These are phyloP conservation scores for Limenitis camilla DNA, from an alignment of 2,888 invertebrate species.

Conservation along the genomic window DNA sequence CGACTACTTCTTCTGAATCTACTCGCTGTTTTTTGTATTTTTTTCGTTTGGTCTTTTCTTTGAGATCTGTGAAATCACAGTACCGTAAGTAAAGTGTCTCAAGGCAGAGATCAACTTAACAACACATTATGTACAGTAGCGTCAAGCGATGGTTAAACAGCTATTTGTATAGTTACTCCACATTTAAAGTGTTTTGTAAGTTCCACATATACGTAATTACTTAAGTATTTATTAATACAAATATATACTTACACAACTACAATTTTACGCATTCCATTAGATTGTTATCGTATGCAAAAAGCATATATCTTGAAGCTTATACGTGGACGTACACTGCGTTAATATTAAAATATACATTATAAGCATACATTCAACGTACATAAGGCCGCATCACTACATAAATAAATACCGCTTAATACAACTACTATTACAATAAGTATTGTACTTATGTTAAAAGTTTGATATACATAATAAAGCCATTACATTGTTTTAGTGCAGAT, in stretches of 20 bases:
- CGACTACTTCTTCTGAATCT: constrained; percentile 31
- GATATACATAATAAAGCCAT: too few relatives aligned
- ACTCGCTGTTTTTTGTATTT: constrained; percentile 47
- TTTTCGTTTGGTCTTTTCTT: constrained; percentile 54
- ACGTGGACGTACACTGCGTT: constrained; percentile 19
- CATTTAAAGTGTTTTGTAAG: constrained; percentile 21
- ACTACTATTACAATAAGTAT: too few relatives aligned
- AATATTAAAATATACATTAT: constrained; percentile 15
- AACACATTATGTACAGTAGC: constrained; percentile 15
- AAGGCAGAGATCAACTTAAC: constrained; percentile 7
- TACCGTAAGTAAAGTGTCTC: constrained; percentile 35
- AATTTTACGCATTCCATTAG: constrained; percentile 5
- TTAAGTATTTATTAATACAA: constrained; percentile 11
- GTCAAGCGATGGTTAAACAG: constrained; percentile 13
- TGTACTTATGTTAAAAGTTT: too few relatives aligned
- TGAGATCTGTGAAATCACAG: constrained; percentile 63
- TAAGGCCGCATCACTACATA: too few relatives aligned
- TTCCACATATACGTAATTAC: constrained; percentile 8
- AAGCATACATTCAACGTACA: constrained; percentile 2
- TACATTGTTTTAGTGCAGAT: too few relatives aligned
- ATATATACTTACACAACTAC: constrained; percentile 17
- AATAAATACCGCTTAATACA: too few relatives aligned
- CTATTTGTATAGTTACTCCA: constrained; percentile 10
- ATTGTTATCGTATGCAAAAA: constrained; percentile 23
- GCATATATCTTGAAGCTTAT: constrained; percentile 24